Conservation (phyloP, 2,113 vertebrate genomes). For the Brachionichthys hirsutus region DNA sequence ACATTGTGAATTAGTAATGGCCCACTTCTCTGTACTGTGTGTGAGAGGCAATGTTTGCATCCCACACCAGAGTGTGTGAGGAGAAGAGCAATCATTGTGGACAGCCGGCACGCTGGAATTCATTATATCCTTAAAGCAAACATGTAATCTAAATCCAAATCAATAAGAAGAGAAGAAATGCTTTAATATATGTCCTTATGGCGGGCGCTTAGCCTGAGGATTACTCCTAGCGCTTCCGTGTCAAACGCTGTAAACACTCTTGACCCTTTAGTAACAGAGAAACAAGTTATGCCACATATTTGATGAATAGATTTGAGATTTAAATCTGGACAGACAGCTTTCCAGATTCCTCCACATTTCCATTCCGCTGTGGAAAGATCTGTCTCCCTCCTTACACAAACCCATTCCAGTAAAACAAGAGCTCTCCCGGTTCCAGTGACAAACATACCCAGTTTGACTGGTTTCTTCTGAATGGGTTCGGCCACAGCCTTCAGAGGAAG, state of each 20-base stretch:
- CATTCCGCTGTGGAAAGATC: neutral
- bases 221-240: too few species aligned
- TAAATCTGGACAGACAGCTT: neutral
- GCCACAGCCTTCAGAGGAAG: constrained; percentile 52
- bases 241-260: constrained; percentile 44
- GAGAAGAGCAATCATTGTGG: neutral
- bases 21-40: constrained; percentile 22
- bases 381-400: constrained; percentile 1
- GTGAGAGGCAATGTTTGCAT: neutral
- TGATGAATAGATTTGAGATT: constrained; percentile 18
- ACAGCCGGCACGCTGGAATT: neutral
- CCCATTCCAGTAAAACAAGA: constrained; percentile 43
- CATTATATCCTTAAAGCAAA: neutral
- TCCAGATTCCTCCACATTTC: neutral
- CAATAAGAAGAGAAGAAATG: too few species aligned
- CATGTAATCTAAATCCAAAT: neutral
- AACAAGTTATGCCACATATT: constrained; percentile 38
- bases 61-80: neutral
- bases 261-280: constrained; percentile 25
- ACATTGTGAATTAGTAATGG: constrained; percentile 56
- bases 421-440: constrained; percentile 9
- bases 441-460: constrained; percentile 61
- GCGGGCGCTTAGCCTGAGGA: neutral
- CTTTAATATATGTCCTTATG: neutral
- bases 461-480: constrained; percentile 55